Conservation (phyloP, 2,113 vertebrate genomes). For the Pelecanus crispus region DNA sequence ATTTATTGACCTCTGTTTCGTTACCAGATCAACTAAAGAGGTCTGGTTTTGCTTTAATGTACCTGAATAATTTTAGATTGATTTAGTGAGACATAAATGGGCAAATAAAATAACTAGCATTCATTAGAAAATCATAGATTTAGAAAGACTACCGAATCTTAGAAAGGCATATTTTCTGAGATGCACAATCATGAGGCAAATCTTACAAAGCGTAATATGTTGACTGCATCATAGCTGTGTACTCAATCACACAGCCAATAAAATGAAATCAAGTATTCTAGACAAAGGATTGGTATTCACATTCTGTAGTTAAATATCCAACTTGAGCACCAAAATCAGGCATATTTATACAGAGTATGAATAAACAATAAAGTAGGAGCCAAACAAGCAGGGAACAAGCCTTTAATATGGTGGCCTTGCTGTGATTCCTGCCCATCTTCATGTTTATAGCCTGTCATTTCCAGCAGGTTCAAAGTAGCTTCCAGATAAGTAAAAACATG, state of each 20-base stretch:
- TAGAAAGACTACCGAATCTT: background rate
- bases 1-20: background rate
- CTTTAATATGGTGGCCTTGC: background rate
- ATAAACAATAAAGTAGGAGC: background rate
- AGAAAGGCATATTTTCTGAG: background rate
- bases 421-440: background rate
- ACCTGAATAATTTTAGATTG: background rate
- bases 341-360: background rate
- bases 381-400: accelerated
- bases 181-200: background rate
- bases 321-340: background rate
- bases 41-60: background rate
- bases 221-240: background rate
- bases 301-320: background rate
- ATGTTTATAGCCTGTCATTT: background rate
- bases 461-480: background rate
- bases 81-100: background rate
- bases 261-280: background rate
- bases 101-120: background rate
- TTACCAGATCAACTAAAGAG: background rate
- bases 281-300: accelerated
- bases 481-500: accelerated
- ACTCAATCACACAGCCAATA: background rate
- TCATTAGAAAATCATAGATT: background rate
- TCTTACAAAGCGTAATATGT: background rate